phyloP scores from a whole-genome alignment of 1,140 invertebrate species.

The Sipha flava region DNA sequence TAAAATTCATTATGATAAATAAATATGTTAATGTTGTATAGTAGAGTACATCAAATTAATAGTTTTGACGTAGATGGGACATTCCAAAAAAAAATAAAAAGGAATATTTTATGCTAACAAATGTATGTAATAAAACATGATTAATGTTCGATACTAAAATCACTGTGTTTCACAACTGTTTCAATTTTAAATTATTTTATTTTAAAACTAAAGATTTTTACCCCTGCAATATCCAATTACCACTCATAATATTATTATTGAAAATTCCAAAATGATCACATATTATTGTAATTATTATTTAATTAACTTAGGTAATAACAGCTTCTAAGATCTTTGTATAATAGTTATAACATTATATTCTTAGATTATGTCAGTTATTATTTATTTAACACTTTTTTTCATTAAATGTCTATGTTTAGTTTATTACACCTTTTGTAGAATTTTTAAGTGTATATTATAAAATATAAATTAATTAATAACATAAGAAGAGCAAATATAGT shows the following conservation, averaged over 20 bases:
- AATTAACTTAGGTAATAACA: not conserved
- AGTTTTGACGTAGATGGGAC: not conserved
- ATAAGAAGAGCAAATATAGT: not conserved
- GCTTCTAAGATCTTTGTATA: not conserved
- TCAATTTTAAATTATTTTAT: not conserved
- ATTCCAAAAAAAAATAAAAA: not conserved
- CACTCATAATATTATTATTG: not conserved
- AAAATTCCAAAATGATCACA: not conserved
- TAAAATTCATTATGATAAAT: not conserved
- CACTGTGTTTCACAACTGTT: conserved; percentile 12
- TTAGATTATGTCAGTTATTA: not conserved
- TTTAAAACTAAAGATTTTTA: not conserved
- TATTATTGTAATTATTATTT: not conserved
- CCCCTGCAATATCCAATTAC: not conserved
- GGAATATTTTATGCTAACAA: not conserved
- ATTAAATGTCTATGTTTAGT: not conserved
- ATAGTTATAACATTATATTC: not conserved
- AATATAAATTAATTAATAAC: not conserved
- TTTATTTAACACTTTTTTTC: conserved; percentile 2
- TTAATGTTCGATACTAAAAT: not conserved
- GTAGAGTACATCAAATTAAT: not conserved
- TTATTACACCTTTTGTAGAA: not conserved
- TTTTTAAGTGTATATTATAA: conserved; percentile 13
- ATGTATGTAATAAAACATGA: conserved; percentile 10
- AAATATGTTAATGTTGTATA: not conserved